These are phyloP conservation scores for Tetramorium parvispinum DNA, from an alignment of 1,140 invertebrate species.

Conservation along the genomic window DNA sequence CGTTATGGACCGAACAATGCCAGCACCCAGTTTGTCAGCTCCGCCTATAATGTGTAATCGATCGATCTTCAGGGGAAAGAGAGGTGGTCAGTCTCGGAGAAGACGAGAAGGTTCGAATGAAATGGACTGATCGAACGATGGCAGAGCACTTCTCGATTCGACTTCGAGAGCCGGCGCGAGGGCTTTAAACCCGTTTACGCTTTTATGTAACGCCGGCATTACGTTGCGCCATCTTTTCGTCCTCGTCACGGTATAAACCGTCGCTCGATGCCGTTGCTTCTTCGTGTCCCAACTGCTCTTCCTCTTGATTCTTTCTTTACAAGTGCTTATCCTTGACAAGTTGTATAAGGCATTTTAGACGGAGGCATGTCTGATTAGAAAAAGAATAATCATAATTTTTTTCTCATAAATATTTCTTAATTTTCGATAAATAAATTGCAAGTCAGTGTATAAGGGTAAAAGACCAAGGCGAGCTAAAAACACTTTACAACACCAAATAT, in stretches of 20 bases:
- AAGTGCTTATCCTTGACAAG: constrained; percentile 54
- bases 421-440: not conserved
- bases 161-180: constrained; percentile 45
- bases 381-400: constrained; percentile 14
- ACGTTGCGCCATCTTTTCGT: constrained; percentile 71
- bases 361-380: constrained; percentile 17
- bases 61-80: constrained; percentile 20
- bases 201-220: constrained; percentile 73
- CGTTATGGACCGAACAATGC: constrained; percentile 31
- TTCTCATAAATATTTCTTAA: not conserved
- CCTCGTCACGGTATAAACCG: constrained; percentile 69
- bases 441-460: not conserved
- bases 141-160: constrained; percentile 24
- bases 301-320: constrained; percentile 64
- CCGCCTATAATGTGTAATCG: constrained; percentile 28
- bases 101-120: not conserved
- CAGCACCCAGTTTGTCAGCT: not conserved
- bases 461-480: not conserved
- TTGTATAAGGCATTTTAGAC: constrained; percentile 51
- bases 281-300: constrained; percentile 62
- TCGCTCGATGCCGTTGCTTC: constrained; percentile 56
- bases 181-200: constrained; percentile 72
- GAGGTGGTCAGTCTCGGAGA: not conserved
- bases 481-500: not conserved
- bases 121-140: constrained; percentile 32